These are phyloP conservation scores for Thecophora atra DNA, from an alignment of 2,888 invertebrate genomes.

Conservation along the genomic window DNA sequence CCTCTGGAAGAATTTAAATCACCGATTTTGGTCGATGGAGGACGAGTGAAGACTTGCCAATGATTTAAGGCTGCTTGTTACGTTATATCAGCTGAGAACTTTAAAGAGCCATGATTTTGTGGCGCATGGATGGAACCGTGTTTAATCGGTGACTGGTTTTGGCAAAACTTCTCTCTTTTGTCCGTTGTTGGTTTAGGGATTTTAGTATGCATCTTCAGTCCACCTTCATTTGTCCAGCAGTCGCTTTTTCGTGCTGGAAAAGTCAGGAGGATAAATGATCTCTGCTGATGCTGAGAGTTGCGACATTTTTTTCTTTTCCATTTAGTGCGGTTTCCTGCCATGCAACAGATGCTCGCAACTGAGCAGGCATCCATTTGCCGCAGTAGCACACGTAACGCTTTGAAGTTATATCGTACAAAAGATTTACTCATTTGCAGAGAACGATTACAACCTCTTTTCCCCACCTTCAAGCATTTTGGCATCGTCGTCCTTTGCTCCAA, in stretches of 20 bases:
- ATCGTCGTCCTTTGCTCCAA: not conserved
- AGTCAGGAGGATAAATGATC: not conserved
- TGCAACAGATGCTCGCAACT: slow-evolving; percentile 20
- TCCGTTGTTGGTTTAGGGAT: not conserved
- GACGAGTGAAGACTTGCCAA: not conserved
- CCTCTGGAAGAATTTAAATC: slow-evolving; percentile 7
- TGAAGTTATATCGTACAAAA: slow-evolving; percentile 25
- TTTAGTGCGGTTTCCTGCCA: slow-evolving; percentile 16
- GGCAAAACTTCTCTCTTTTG: not conserved
- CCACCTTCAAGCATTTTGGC: not conserved
- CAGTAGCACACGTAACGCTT: not conserved
- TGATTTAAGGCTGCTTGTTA: not conserved
- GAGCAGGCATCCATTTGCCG: slow-evolving; percentile 24
- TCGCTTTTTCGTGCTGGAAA: not conserved
- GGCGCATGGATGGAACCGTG: not conserved
- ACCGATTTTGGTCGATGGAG: not conserved
- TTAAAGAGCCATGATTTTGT: not conserved
- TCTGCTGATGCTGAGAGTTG: no score
- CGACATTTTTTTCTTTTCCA: not conserved
- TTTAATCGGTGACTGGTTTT: not conserved
- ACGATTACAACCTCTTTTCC: not conserved
- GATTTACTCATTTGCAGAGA: slow-evolving; percentile 12
- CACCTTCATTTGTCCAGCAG: slow-evolving; percentile 10
- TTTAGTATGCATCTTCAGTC: not conserved
- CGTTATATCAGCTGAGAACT: not conserved